Conservation (phyloP, 2,797 vertebrate species). For the Melanitta fusca region DNA sequence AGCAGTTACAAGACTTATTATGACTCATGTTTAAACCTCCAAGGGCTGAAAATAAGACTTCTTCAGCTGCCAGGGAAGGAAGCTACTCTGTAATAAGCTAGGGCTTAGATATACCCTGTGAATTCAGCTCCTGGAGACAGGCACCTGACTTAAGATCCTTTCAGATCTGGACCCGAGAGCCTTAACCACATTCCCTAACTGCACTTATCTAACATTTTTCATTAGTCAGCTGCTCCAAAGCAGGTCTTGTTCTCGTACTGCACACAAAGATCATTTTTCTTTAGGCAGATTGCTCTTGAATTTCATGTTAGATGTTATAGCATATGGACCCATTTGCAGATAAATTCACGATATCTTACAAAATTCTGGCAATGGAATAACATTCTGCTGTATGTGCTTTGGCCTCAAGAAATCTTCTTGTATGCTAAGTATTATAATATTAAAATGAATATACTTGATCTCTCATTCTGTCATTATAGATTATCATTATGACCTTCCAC, state of each 20-base stretch:
- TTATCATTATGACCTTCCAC: background rate
- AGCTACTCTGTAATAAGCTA: background rate
- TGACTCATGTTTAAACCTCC: constrained; percentile 32
- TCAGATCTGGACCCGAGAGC: background rate
- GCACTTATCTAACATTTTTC: background rate
- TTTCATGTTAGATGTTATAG: background rate
- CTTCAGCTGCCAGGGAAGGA: constrained; percentile 8
- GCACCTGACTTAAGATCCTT: background rate
- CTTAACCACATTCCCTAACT: background rate
- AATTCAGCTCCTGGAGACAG: background rate
- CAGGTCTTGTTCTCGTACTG: background rate
- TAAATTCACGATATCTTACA: constrained; percentile 5
- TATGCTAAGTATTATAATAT: background rate
- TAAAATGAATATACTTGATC: constrained; percentile 15
- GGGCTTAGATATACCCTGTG: background rate
- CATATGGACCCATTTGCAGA: constrained; percentile 5
- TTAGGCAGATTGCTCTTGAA: background rate
- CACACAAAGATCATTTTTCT: background rate
- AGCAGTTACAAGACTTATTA: constrained; percentile 18
- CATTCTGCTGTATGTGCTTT: background rate
- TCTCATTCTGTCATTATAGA: constrained; percentile 9
- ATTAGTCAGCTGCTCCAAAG: background rate
- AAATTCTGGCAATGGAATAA: constrained; percentile 33
- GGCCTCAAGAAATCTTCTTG: constrained; percentile 4
- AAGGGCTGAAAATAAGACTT: constrained; percentile 9